These are phyloP conservation scores for Dicyrtomina minuta DNA, from an alignment of 2,888 invertebrate species.

Conservation along the genomic window DNA sequence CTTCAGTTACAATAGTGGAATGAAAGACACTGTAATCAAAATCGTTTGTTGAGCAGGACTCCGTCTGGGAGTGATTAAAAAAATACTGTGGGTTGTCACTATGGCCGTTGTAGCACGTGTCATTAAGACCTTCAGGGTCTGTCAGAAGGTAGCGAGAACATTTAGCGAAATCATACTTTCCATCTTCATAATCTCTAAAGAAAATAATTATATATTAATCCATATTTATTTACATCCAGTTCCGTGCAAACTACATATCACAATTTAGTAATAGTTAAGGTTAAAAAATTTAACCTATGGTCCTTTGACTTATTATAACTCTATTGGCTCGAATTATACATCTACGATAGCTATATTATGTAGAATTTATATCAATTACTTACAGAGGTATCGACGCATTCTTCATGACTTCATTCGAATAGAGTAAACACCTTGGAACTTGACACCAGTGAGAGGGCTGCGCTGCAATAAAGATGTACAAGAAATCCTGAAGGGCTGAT, in stretches of 20 bases:
- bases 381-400: constrained; percentile 14
- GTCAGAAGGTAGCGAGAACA: constrained; percentile 2
- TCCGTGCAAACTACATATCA: too few species aligned
- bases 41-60: not conserved
- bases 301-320: too few species aligned
- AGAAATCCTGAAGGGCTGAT: constrained; percentile 18
- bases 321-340: too few species aligned
- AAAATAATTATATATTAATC: too few species aligned
- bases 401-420: not conserved
- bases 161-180: not conserved
- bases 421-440: not conserved
- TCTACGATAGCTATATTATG: too few species aligned
- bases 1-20: constrained; percentile 18
- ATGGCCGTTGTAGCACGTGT: not conserved
- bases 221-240: not conserved
- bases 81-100: not conserved
- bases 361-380: not conserved
- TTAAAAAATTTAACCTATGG: too few species aligned
- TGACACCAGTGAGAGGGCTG: constrained; percentile 7
- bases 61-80: too few species aligned
- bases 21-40: not conserved
- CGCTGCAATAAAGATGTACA: constrained; percentile 18
- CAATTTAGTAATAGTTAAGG: too few species aligned
- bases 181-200: not conserved
- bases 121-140: not conserved